These are phyloP conservation scores for Enteromius paludinosus DNA, from an alignment of 2,797 vertebrate species.

Conservation along the genomic window DNA sequence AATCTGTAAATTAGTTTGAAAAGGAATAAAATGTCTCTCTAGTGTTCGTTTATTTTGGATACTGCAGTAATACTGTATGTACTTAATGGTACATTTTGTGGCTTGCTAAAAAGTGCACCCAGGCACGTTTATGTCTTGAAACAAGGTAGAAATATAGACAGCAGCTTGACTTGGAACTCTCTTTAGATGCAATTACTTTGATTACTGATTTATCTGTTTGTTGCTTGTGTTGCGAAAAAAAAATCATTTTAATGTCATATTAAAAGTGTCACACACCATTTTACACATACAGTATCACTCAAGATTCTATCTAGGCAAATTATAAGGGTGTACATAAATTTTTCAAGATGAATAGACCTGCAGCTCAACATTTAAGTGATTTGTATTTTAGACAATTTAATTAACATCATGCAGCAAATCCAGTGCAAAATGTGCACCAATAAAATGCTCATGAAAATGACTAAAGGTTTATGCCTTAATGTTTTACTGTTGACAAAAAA, in stretches of 20 bases:
- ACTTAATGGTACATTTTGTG: no score
- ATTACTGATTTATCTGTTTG: no score
- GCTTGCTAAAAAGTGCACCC: no score
- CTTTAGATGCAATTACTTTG: no score
- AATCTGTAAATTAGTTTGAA: no score
- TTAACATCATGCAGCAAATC: neutral
- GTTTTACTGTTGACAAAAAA: neutral
- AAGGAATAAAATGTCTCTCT: no score
- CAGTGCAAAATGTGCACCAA: neutral
- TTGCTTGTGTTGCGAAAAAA: no score
- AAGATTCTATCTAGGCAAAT: neutral
- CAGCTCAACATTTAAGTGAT: neutral
- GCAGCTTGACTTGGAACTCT: neutral
- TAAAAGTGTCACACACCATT: neutral
- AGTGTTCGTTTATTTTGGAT: no score
- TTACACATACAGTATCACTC: neutral
- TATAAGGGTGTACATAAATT: neutral
- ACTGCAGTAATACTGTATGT: no score
- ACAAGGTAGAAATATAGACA: neutral
- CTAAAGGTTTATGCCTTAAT: neutral
- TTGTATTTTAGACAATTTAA: conserved; percentile 17
- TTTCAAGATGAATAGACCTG: conserved; percentile 7
- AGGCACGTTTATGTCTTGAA: no score
- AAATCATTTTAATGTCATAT: no score
- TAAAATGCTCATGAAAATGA: neutral